Base-by-base conservation (phyloP, 2,113 vertebrate species). In the Barbus barbus region DNA sequence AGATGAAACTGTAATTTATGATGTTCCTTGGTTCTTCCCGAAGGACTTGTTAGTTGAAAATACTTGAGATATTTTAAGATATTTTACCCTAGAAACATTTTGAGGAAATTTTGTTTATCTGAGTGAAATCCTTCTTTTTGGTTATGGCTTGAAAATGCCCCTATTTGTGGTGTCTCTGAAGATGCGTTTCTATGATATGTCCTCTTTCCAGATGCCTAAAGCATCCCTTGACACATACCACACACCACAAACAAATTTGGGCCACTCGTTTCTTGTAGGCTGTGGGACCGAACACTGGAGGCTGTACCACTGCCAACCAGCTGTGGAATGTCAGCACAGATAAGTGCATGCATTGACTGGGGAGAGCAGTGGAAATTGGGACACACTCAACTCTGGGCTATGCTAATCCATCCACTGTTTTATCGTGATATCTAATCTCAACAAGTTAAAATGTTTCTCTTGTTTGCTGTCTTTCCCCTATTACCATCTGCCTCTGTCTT, bases 301-400 rank as follows among this genome's bases (percentile, higher is more conserved):
- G 86, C 89, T 90, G 92, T 87, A 85, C 83, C 44, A 76, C 75
- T 73, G 90, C 91, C 93, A 93, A 89, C 80, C 31, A 89, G 89
- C 89, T 90, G 80, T 53, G 16, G 89, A 92, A 89, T 82, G 88
- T 75, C 90, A 87, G 86, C 91, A 89, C 91, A 89, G 92, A 93
- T 38, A 38, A n/a, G 44, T 24, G 36, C 14, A 28, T 41, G 36
- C 53, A 8, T 38, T 78, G 31, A 31, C 77, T 79, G 36, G n/a
- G 58, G 58, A 79, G 56, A 16, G 11, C 22, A 79, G 58, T 2
- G 58, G 31, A 63, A 79, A 79, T 13, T 63, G 36, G 56, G 77
- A 13, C 77, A 79, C 56, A 8, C 5, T 4, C 33, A 61, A 63
- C 77, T 13, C 53, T 61, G 36, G 36, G 77, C 77, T 24, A 79